A percentile compares a stretch with the other conserved stretches of the same genome.
These are phyloP conservation scores for Anagyrus pseudococci DNA, from an alignment of 2,888 invertebrate genomes.

Conservation along the genomic window DNA sequence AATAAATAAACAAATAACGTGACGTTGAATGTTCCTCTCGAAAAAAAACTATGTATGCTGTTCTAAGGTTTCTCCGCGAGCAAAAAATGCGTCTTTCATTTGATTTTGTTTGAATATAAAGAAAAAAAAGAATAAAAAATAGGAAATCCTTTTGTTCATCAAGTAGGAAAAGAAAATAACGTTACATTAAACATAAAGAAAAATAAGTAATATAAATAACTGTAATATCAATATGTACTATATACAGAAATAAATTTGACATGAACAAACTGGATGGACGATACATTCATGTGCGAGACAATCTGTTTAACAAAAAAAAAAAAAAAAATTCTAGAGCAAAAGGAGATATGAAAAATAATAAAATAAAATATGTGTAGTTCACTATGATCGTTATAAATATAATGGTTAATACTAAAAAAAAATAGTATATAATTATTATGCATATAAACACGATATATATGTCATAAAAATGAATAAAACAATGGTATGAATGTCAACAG, in stretches of 20 bases:
- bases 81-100: no score
- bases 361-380: constrained; percentile 30
- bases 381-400: constrained; percentile 35
- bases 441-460: constrained; percentile 28
- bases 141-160: not conserved
- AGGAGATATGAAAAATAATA: not conserved
- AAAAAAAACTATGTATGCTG: not conserved
- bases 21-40: not conserved
- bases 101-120: no score
- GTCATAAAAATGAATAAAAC: constrained; percentile 17
- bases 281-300: constrained; percentile 36
- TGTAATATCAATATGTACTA: not conserved
- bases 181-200: not conserved
- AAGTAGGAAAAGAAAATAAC: not conserved
- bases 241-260: not conserved
- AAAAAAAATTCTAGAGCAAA: constrained; percentile 11
- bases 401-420: constrained; percentile 24
- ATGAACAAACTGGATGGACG: constrained; percentile 5
- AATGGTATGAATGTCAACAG: constrained; percentile 11
- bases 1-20: no score
- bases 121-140: not conserved
- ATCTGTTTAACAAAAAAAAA: constrained; percentile 25
- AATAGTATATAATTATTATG: constrained; percentile 33
- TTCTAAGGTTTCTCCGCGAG: no score
- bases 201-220: not conserved